Evolutionary conservation across 2,797 vertebrate species (phyloP).

Genomic region (Sebastes trivittatus): DNA sequence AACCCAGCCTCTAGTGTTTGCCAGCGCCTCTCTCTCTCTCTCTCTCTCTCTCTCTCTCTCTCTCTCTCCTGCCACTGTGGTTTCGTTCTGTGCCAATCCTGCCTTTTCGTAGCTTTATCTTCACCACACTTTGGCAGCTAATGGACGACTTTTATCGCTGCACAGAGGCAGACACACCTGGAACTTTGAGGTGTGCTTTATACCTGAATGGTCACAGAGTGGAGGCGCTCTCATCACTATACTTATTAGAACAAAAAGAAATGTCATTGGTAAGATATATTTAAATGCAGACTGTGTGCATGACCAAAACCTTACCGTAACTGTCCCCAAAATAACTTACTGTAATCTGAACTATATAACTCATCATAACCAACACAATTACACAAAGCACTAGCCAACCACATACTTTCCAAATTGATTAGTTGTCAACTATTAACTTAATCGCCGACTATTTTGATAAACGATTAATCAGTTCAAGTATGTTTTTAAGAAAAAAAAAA

Average conservation of each 20-base stretch:
- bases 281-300: not conserved
- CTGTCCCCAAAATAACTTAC: not conserved
- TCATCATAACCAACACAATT: not conserved
- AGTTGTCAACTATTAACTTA: too few relatives aligned
- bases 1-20: slow-evolving; percentile 51
- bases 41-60: slow-evolving; percentile 24
- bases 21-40: slow-evolving; percentile 35
- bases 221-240: not conserved
- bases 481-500: too few relatives aligned
- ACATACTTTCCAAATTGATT: not conserved
- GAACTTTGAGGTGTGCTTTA: slow-evolving; percentile 26
- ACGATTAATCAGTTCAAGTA: too few relatives aligned
- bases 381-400: not conserved
- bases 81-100: slow-evolving; percentile 37
- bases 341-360: too few relatives aligned
- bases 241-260: not conserved
- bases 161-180: slow-evolving; percentile 38
- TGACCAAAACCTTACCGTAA: not conserved
- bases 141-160: slow-evolving; percentile 47
- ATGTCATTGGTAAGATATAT: not conserved
- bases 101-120: slow-evolving; percentile 24
- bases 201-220: not conserved
- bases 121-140: slow-evolving; percentile 41
- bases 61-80: slow-evolving; percentile 35
- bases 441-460: too few relatives aligned